Evolutionary conservation across 2,888 invertebrate species (phyloP), one percentile per base, ranked within the genome.

Genomic region (Masnerella sp.): DNA sequence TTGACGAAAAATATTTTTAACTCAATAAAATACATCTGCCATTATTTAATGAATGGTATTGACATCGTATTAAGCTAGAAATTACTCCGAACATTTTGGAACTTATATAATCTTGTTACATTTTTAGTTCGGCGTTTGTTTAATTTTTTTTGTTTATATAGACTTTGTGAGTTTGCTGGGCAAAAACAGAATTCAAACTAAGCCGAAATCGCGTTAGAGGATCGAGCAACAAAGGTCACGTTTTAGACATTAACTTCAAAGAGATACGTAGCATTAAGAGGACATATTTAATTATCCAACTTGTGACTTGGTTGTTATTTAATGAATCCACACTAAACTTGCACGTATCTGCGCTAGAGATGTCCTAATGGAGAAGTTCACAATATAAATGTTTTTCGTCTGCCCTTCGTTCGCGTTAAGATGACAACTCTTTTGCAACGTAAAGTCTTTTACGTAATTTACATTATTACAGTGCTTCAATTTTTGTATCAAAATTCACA

Each of bases 251-350:
- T 52, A 54, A 56, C 56, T 62, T 70, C 43, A 56, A 62, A 70
- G 42, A n/a, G 49, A 45, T 28, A 34, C 17, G 42, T 36, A 15
- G 18, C 43, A 58, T 69, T 69, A 61, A 59, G 18, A 45, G 52
- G 22, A 52, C 59, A 59, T 45, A 61, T 69, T 59, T 69, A 59
- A 69, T 69, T 69, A 69, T 36, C 32, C 32, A 42, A 59, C 45
- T 52, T 42, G 42, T 9, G 52, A 49, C 67, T 47, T 56, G 30
- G 47, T 47, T 20, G 34, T 40, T 47, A 56, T 65, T 65, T 65
- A 47, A 47, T 47, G 40, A 56, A 20, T 30, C 14, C 14, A 11
- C 65, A 38, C 32, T 12, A 56, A 56, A 47, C 54, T 45, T 47
- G 32, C 38, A 34, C 36, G 20, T 12, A 25, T 34, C 34, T n/a